Base-by-base conservation (phyloP, 92 coral and sea anemone genomes). In the Hydrozoanthus gracilis region DNA sequence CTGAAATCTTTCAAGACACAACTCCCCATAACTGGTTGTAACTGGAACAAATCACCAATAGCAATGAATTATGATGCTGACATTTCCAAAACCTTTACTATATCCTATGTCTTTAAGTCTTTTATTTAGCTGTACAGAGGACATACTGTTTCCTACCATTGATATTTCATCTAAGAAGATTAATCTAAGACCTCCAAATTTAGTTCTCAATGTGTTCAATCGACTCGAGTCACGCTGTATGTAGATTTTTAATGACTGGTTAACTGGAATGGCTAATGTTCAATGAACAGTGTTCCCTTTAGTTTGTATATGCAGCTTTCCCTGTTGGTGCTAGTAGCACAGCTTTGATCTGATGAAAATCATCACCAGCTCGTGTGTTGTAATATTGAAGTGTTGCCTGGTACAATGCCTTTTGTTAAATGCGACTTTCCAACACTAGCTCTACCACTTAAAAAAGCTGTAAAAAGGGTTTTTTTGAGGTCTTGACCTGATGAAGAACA, bases 71-170 rank as follows among this genome's bases (percentile, higher is more conserved):
- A n/a, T n/a, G 13, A 90, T 79, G 35, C 83, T 79, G 6, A 90
- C 87, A 12, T 82, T 85, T 14, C 90, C 90, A 90, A 86, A 87
- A 39, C 82, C 93, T 20, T 78, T 75, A 13, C 27, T 91, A 76
- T 79, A 75, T 52, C 88, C 84, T 17, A 89, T 84, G 79, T 86
- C 92, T 74, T 90, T 67, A 2, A 90, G 83, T 3, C 87, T 76
- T 14, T 86, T 90, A 16, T 86, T 90, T 8, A 90, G 66, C 46
- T 90, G 92, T 6, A 89, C 71, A 10, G 56, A 79, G 58, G 86
- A 89, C 92, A 86, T 89, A 8, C 47, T 44, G 35, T 86, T 89
- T 71, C 92, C 89, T 48, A 89, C 92, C 92, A 82, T 88, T 58
- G 91, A 89, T 9, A 90, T 64, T 67, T 90, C 92, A 80, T 86